A percentile compares a stretch with the other conserved stretches of the same genome.
phyloP scores from a whole-genome alignment of 2,888 invertebrate genomes.

The Pinctada fucata region DNA sequence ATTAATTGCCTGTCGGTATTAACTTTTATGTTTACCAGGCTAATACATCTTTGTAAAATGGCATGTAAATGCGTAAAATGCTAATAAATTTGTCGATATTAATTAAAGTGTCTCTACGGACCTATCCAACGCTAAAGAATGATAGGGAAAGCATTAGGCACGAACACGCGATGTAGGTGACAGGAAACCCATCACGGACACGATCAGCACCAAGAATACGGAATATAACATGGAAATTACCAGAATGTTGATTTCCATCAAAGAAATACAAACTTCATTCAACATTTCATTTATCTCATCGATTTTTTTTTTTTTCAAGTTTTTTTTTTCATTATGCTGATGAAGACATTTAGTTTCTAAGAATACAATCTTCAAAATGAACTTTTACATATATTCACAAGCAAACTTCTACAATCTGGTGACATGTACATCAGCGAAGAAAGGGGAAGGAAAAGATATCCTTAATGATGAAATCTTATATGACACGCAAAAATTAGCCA shows the following conservation, averaged over 20 bases:
- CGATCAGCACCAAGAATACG: no score
- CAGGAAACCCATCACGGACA: no score
- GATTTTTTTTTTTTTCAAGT: no score
- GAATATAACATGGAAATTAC: no score
- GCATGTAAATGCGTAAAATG: conserved; percentile 29
- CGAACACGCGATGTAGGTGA: neutral
- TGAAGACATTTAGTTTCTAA: no score
- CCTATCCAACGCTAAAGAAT: neutral
- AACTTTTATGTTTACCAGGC: conserved; percentile 29
- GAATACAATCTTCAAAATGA: no score
- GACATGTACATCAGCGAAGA: neutral
- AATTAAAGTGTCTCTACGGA: conserved; percentile 24
- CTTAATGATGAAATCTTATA: neutral
- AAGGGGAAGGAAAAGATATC: neutral
- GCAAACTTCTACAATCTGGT: no score
- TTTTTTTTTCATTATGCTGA: no score
- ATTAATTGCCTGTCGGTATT: conserved; percentile 37
- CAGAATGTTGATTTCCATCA: no score
- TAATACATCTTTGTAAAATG: conserved; percentile 30
- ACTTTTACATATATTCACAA: no score
- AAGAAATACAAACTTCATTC: no score
- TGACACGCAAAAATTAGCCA: neutral
- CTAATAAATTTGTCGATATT: conserved; percentile 29
- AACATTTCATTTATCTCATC: no score
- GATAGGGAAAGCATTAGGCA: neutral